Evolutionary conservation across 1,140 invertebrate genomes (phyloP).

Genomic region (Tetramorium simillimum): DNA sequence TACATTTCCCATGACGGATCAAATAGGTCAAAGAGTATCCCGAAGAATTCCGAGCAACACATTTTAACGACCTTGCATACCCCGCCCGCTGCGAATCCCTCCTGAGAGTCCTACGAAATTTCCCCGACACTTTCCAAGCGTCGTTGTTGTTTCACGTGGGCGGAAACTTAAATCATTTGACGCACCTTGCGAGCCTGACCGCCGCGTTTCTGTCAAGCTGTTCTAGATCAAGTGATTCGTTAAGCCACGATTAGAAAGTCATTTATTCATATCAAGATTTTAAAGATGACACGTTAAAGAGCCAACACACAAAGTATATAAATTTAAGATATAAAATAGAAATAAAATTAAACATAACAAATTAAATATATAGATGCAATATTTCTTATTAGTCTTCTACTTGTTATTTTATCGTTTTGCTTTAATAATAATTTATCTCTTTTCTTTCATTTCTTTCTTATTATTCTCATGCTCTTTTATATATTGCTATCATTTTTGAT

Average conservation of each 20-base stretch:
- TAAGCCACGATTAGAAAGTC: not conserved
- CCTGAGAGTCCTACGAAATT: constrained; percentile 8
- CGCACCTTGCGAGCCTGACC: constrained; percentile 12
- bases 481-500: not conserved
- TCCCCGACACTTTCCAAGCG: not conserved
- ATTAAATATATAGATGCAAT: not conserved
- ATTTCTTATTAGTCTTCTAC: constrained; percentile 1
- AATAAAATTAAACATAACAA: not conserved
- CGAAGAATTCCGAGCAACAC: constrained; percentile 33
- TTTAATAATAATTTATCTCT: not conserved
- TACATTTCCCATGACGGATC: constrained; percentile 32
- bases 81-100: not conserved
- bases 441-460: not conserved
- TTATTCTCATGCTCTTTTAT: not conserved
- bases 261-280: not conserved
- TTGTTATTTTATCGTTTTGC: not conserved
- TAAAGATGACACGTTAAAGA: not conserved
- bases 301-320: not conserved
- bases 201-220: not conserved
- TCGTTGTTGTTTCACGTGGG: constrained; percentile 59
- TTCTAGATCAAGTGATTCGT: not conserved
- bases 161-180: constrained; percentile 62
- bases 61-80: constrained; percentile 37
- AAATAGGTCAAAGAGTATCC: constrained; percentile 48
- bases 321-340: not conserved